Conservation (phyloP, 2,797 vertebrate species). For the Ciconia nigra region DNA sequence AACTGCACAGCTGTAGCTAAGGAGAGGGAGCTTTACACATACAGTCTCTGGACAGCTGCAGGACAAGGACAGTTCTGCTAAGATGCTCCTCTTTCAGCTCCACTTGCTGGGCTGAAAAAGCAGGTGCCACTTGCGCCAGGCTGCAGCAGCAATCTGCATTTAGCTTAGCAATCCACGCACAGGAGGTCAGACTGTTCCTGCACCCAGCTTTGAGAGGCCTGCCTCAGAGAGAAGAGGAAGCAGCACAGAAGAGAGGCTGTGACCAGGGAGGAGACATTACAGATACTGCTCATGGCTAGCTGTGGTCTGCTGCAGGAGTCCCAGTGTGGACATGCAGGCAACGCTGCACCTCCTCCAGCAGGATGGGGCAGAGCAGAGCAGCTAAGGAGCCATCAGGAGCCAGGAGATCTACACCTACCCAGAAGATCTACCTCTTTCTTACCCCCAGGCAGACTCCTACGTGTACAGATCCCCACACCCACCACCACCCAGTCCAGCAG, state of each 20-base stretch:
- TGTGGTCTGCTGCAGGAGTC: not conserved
- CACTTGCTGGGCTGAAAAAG: not conserved
- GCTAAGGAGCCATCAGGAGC: not conserved
- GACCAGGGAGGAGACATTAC: not conserved
- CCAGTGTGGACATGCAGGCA: fast-evolving
- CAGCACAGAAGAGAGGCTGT: not conserved
- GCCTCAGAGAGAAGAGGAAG: not conserved
- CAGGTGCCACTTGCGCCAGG: not conserved
- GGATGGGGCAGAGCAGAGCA: not conserved
- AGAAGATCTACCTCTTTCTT: not conserved
- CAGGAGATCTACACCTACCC: not conserved
- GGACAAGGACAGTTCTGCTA: not conserved
- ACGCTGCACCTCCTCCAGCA: no score
- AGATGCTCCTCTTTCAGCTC: not conserved
- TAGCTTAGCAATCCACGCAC: not conserved
- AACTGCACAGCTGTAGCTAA: fast-evolving
- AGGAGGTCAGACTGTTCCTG: not conserved
- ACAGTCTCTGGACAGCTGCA: no score
- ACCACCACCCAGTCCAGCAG: not conserved
- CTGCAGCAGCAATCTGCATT: not conserved
- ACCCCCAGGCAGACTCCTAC: not conserved
- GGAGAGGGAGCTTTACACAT: no score
- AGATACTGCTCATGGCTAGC: no score
- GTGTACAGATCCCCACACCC: not conserved
- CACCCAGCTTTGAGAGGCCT: no score